Evolutionary conservation across 2,797 vertebrate species (phyloP).

Genomic region (Pangasius djambal): DNA sequence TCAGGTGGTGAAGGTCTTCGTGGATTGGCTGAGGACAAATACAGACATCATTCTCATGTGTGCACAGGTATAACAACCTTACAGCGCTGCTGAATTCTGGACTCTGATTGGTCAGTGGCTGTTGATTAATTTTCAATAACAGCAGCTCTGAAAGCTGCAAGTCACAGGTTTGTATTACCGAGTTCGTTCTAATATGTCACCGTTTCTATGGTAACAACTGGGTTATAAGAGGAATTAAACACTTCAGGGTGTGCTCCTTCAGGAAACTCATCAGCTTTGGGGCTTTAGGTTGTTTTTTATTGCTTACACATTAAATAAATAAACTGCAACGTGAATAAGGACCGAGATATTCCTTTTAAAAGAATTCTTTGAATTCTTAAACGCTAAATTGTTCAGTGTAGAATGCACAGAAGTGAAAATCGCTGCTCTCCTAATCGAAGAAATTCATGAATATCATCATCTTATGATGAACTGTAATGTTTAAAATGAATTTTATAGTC

Average conservation of each 20-base stretch:
- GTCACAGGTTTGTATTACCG: background rate
- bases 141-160: background rate
- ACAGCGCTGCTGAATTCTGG: background rate
- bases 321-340: background rate
- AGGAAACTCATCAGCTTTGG: background rate
- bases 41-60: conserved; percentile 96
- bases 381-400: background rate
- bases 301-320: background rate
- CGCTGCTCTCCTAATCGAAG: background rate
- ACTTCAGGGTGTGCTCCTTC: background rate
- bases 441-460: background rate
- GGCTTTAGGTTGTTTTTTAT: background rate
- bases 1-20: conserved; percentile 91
- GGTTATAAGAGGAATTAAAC: background rate
- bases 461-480: background rate
- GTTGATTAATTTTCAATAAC: background rate
- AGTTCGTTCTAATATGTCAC: background rate
- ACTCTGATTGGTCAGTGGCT: background rate
- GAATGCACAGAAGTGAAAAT: background rate
- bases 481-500: background rate
- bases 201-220: background rate
- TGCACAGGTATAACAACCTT: conserved; percentile 79
- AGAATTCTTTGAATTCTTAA: background rate
- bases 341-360: background rate
- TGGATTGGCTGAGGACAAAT: conserved; percentile 96